Conservation (phyloP, 2,888 invertebrate species). For the Tigriopus californicus region DNA sequence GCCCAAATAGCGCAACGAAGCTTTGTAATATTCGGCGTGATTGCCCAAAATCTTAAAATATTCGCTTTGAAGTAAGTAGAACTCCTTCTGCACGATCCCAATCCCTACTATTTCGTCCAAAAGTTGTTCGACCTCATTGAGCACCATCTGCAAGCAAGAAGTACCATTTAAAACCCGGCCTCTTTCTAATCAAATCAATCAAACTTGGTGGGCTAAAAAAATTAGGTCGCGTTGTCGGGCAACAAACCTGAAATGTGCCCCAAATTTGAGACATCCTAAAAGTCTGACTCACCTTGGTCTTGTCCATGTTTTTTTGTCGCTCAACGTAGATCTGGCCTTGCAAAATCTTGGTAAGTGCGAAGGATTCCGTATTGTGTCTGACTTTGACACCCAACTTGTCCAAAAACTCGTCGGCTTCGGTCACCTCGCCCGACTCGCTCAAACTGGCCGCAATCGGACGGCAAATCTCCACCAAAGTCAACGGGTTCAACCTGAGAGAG, state of each 20-base stretch:
- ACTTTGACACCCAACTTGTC: conserved; percentile 74
- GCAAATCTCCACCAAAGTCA: conserved; percentile 74
- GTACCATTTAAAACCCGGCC: not conserved
- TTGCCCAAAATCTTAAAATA: conserved; percentile 73
- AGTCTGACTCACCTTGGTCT: conserved; percentile 27
- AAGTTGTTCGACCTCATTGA: conserved; percentile 48
- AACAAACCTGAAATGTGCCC: too few species aligned
- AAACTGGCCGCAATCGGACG: conserved; percentile 40
- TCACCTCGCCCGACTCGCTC: conserved; percentile 55
- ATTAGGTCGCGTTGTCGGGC: too few species aligned
- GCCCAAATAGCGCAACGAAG: conserved; percentile 60
- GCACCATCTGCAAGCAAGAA: conserved; percentile 5
- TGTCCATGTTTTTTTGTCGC: conserved; percentile 27
- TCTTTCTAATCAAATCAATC: too few species aligned
- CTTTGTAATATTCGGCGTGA: conserved; percentile 84
- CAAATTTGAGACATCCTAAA: too few species aligned
- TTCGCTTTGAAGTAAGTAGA: conserved; percentile 77
- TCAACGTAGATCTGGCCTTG: conserved; percentile 30
- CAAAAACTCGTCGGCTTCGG: conserved; percentile 66
- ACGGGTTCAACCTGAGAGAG: conserved; percentile 68
- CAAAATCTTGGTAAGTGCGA: conserved; percentile 69
- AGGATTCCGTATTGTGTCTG: conserved; percentile 62
- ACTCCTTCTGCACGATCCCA: conserved; percentile 78
- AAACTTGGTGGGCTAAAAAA: too few species aligned
- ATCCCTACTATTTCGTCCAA: conserved; percentile 77